phyloP scores from a whole-genome alignment of 2,888 invertebrate genomes.

The Suillia variegata region DNA sequence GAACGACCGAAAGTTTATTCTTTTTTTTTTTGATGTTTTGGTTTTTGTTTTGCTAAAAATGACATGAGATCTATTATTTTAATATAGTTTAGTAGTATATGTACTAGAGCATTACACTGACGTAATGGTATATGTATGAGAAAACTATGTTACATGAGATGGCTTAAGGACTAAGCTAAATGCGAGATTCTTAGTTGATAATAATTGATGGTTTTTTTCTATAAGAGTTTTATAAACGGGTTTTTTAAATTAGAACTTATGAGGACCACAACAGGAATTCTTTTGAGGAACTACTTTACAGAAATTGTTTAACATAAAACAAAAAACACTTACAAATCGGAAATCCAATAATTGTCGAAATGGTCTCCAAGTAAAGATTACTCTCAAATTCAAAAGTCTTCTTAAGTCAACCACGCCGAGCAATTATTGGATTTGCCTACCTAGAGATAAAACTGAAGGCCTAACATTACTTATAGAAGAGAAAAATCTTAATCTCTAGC shows the following conservation, averaged over 20 bases:
- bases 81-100: neutral
- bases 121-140: neutral
- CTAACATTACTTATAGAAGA: no score
- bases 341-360: no score
- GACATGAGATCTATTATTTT: neutral
- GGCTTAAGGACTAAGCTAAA: neutral
- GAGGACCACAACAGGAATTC: no score
- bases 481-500: no score
- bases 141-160: neutral
- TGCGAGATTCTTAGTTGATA: slow-evolving; percentile 18
- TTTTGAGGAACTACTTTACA: slow-evolving; percentile 1
- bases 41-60: neutral
- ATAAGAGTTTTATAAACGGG: no score
- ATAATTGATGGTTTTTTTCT: slow-evolving; percentile 15
- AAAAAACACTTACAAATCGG: neutral
- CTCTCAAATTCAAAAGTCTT: no score
- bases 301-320: neutral
- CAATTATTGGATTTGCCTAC: no score
- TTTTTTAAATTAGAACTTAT: neutral
- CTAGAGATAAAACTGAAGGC: no score
- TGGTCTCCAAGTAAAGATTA: no score
- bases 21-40: no score
- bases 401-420: no score
- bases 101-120: neutral
- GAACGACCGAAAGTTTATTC: neutral